phyloP scores from a whole-genome alignment of 2,888 invertebrate genomes.

The Petrophora chlorosata region DNA sequence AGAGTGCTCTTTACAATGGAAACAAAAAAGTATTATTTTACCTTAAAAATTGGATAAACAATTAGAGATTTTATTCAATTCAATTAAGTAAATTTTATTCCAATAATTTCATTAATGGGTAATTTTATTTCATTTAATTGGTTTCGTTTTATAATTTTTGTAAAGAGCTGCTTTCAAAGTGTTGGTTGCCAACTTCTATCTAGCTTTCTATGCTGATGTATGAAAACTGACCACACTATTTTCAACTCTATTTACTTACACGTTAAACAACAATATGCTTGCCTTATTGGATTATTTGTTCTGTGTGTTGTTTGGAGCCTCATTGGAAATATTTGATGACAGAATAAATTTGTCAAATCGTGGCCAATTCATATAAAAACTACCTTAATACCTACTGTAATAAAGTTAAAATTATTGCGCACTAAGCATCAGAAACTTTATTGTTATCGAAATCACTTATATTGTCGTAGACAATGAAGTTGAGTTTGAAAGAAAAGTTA shows the following conservation, averaged over 20 bases:
- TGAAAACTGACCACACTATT: slow-evolving; percentile 54
- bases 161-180: slow-evolving; percentile 59
- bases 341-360: neutral
- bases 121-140: neutral
- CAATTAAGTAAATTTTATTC: no score
- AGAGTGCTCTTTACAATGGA: slow-evolving; percentile 58
- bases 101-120: neutral
- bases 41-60: neutral
- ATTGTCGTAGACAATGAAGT: no score
- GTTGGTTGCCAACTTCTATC: slow-evolving; percentile 63
- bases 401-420: no score
- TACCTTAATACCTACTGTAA: no score
- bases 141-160: slow-evolving; percentile 33
- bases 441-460: no score
- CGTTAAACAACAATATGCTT: slow-evolving; percentile 57
- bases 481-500: no score
- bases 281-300: slow-evolving; percentile 63
- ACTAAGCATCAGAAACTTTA: no score
- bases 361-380: no score
- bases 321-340: slow-evolving; percentile 40
- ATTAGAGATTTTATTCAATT: no score
- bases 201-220: slow-evolving; percentile 63
- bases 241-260: slow-evolving; percentile 58
- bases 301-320: slow-evolving; percentile 53
- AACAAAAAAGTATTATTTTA: slow-evolving; percentile 15